A percentile compares a stretch with the other conserved stretches of the same genome.
Evolutionary conservation across 1,140 invertebrate genomes (phyloP).

Genomic region (Drosophila aff.): DNA sequence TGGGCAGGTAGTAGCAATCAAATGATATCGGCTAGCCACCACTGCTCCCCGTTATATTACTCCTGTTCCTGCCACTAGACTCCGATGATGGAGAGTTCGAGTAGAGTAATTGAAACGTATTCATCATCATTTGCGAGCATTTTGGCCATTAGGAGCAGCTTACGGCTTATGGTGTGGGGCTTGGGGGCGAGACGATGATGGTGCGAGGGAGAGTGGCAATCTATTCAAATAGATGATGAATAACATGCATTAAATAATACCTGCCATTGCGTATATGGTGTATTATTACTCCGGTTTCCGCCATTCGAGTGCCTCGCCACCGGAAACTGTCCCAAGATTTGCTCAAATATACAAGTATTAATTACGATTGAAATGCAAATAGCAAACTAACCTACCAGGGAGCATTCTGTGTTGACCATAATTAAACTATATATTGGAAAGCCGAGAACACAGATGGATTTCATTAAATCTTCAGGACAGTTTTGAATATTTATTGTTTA

Average conservation of each 20-base stretch:
- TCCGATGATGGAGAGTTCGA: slow-evolving; percentile 36
- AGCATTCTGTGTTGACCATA: slow-evolving; percentile 1
- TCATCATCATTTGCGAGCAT: slow-evolving; percentile 66
- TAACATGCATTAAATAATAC: slow-evolving; percentile 55
- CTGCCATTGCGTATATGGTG: slow-evolving; percentile 1
- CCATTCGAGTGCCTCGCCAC: background rate
- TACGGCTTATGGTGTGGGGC: slow-evolving; percentile 17
- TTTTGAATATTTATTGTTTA: background rate
- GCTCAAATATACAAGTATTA: slow-evolving; percentile 22
- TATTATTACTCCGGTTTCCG: slow-evolving; percentile 14
- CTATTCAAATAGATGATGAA: slow-evolving; percentile 65
- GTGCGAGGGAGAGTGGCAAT: slow-evolving; percentile 19
- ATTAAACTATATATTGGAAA: background rate
- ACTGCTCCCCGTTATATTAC: slow-evolving; percentile 5
- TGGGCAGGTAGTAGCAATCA: slow-evolving; percentile 40
- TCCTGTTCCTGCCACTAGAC: background rate
- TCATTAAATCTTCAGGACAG: background rate
- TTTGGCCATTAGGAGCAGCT: slow-evolving; percentile 62
- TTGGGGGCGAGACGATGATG: background rate
- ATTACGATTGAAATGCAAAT: slow-evolving; percentile 36
- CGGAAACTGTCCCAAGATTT: slow-evolving; percentile 9
- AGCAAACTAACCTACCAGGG: background rate
- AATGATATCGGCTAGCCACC: slow-evolving; percentile 29
- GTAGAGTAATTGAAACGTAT: slow-evolving; percentile 69
- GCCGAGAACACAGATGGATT: background rate